Conservation (phyloP, 1,140 invertebrate genomes). For the Lepidurus apus region DNA sequence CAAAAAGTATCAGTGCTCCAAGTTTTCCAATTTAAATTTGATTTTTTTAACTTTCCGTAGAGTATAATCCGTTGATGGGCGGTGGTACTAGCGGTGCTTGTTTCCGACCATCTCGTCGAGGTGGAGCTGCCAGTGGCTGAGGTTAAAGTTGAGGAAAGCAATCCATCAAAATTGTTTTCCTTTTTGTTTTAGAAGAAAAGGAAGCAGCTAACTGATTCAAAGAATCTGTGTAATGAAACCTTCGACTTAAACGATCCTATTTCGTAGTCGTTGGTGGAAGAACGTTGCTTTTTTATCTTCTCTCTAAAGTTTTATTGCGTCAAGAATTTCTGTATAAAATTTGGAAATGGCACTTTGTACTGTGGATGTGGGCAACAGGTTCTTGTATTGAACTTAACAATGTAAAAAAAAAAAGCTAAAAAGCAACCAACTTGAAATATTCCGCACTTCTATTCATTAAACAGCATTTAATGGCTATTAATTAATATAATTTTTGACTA, state of each 20-base stretch:
- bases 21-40: neutral
- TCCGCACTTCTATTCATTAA: too few relatives aligned
- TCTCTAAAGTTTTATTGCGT: too few relatives aligned
- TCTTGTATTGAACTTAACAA: too few relatives aligned
- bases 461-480: too few relatives aligned
- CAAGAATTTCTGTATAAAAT: too few relatives aligned
- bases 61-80: slow-evolving; percentile 31
- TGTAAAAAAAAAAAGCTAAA: too few relatives aligned
- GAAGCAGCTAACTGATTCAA: neutral
- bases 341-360: too few relatives aligned
- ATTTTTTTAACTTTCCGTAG: slow-evolving; percentile 3
- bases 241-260: neutral
- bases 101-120: slow-evolving; percentile 27
- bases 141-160: slow-evolving; percentile 23
- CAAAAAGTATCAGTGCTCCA: neutral
- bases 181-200: neutral
- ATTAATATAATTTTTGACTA: too few relatives aligned
- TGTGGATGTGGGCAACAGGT: too few relatives aligned
- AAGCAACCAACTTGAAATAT: too few relatives aligned
- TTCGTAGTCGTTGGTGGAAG: slow-evolving; percentile 15
- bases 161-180: neutral
- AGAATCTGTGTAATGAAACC: neutral
- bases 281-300: neutral
- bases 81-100: slow-evolving; percentile 26
- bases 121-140: slow-evolving; percentile 28